These are phyloP conservation scores for Sus cebifrons DNA, from an alignment of 2,797 vertebrate species.

Conservation along the genomic window DNA sequence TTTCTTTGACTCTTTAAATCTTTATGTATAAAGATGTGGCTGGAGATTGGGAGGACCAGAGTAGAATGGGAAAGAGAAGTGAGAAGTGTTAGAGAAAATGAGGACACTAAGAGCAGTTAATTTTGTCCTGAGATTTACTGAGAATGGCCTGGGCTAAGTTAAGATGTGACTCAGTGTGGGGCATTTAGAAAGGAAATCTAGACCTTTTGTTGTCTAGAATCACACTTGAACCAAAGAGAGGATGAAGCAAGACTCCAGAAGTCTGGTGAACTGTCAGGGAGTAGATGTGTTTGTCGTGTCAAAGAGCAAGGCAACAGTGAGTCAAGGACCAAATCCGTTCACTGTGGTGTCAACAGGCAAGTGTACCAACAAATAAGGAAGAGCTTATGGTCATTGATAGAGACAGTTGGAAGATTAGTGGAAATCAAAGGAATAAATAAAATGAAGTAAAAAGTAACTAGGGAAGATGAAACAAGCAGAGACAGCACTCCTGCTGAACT, in stretches of 20 bases:
- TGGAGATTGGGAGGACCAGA: not conserved
- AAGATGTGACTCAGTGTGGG: not conserved
- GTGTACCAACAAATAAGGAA: not conserved
- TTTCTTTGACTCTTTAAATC: not conserved
- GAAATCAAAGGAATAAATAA: constrained; percentile 8
- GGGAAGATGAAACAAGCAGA: constrained; percentile 25
- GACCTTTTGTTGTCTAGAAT: not conserved
- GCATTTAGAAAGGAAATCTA: not conserved
- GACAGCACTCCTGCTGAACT: not conserved
- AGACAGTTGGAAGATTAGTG: not conserved
- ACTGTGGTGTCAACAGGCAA: not conserved
- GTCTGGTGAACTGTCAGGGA: not conserved
- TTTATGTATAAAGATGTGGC: not conserved
- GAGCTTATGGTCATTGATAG: not conserved
- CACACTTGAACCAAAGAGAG: not conserved
- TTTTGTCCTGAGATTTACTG: constrained; percentile 14
- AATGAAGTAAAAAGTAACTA: constrained; percentile 29
- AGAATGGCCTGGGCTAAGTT: not conserved
- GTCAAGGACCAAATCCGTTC: not conserved
- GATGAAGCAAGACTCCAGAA: not conserved
- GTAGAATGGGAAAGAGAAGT: not conserved
- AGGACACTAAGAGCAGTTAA: not conserved
- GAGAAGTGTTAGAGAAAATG: not conserved
- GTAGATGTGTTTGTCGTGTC: not conserved
- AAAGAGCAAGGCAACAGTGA: not conserved